Conservation (phyloP, 2,888 invertebrate genomes). For the Cataglyphis altisquamis region DNA sequence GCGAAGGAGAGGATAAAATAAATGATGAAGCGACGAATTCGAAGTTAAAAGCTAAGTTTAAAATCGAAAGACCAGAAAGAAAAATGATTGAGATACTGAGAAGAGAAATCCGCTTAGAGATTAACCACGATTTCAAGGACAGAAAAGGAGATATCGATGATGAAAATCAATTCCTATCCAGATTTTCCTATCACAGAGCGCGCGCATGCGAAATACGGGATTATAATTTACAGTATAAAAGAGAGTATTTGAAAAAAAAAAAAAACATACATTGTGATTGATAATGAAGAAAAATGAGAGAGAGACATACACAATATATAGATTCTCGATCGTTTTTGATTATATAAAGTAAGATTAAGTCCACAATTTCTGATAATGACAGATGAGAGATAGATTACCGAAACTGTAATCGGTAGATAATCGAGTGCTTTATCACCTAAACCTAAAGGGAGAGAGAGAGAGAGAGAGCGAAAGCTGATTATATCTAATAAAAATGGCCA, state of each 20-base stretch:
- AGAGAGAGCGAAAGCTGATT: conserved; percentile 40
- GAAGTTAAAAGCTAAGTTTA: not conserved
- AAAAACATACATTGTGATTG: conserved; percentile 6
- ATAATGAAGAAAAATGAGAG: conserved; percentile 40
- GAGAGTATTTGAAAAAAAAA: not conserved
- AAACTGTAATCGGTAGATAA: conserved; percentile 16
- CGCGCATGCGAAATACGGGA: not conserved
- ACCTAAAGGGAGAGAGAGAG: conserved; percentile 39
- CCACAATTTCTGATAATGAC: conserved; percentile 1
- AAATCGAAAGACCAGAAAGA: not conserved
- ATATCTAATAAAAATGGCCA: not conserved
- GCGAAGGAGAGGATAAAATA: not conserved
- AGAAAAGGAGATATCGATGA: not conserved
- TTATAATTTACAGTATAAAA: conserved; percentile 10
- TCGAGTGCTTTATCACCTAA: not conserved
- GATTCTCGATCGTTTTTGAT: conserved; percentile 9
- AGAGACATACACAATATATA: not conserved
- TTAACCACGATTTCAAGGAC: not conserved
- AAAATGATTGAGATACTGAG: not conserved
- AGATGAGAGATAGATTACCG: conserved; percentile 19
- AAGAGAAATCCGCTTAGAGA: not conserved
- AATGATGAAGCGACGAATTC: not conserved
- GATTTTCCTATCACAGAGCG: not conserved
- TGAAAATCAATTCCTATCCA: conserved; percentile 2
- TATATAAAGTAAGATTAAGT: conserved; percentile 18